Evolutionary conservation across 2,113 vertebrate species (phyloP).

Genomic region (Cololabis saira): DNA sequence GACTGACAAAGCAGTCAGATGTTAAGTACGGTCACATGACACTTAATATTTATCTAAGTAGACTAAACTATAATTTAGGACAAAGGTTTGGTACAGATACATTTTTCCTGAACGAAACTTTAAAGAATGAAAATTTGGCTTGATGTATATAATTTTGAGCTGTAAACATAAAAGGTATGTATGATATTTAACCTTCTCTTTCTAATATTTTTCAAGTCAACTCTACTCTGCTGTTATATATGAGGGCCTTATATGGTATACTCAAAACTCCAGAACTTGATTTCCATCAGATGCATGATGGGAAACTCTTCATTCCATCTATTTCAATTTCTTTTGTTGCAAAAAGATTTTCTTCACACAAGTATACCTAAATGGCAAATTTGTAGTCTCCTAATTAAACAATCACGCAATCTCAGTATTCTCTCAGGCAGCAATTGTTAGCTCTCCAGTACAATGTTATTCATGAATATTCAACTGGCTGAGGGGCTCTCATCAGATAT

Average conservation of each 20-base stretch:
- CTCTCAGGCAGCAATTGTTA: too few relatives aligned
- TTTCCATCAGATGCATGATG: not conserved
- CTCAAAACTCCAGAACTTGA: not conserved
- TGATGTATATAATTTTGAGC: not conserved
- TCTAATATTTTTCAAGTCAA: not conserved
- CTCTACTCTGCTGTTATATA: not conserved
- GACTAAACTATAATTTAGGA: not conserved
- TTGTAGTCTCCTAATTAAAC: too few relatives aligned
- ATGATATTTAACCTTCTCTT: slow-evolving; percentile 1
- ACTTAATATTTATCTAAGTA: not conserved
- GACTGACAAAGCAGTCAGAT: slow-evolving; percentile 1
- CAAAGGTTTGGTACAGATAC: not conserved
- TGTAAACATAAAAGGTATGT: not conserved
- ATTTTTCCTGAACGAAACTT: not conserved
- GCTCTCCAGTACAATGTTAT: too few relatives aligned
- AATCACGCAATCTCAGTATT: too few relatives aligned
- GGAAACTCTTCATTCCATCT: not conserved
- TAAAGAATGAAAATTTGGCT: not conserved
- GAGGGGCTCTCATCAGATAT: too few relatives aligned
- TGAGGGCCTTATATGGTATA: not conserved
- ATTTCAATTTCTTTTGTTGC: too few relatives aligned
- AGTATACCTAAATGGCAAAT: too few relatives aligned
- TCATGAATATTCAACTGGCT: too few relatives aligned
- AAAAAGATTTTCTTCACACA: too few relatives aligned
- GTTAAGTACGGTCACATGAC: not conserved